phyloP scores from a whole-genome alignment of 2,113 vertebrate genomes.

The Casuarius casuarius region DNA sequence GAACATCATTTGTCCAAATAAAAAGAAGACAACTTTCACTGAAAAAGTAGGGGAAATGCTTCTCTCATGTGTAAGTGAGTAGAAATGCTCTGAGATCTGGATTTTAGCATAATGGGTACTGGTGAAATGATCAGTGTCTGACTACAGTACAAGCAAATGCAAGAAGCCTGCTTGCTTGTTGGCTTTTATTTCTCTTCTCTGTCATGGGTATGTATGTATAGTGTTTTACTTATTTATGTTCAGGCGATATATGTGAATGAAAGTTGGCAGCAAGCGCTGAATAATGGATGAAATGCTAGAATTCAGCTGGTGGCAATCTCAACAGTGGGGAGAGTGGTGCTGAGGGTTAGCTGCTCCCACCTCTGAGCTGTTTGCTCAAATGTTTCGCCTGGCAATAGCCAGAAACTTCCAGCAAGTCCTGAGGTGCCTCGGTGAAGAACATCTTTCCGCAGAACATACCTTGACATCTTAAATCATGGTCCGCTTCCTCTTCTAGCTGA shows the following conservation, averaged over 20 bases:
- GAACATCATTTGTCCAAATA: neutral
- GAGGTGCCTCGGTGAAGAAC: neutral
- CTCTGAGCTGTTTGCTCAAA: neutral
- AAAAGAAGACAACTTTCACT: neutral
- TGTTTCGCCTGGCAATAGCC: neutral
- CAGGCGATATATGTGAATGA: slow-evolving; percentile 15
- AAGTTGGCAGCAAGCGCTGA: slow-evolving; percentile 17
- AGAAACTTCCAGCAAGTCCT: slow-evolving; percentile 22
- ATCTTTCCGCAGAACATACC: neutral
- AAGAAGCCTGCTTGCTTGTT: neutral
- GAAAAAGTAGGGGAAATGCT: neutral
- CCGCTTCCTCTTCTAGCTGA: slow-evolving; percentile 20
- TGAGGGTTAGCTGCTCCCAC: neutral
- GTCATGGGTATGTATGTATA: neutral
- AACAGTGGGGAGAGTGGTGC: fast-evolving
- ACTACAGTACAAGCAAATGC: neutral
- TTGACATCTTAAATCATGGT: neutral
- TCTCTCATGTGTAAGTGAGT: neutral
- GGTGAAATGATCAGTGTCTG: neutral
- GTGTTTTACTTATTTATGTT: slow-evolving; percentile 41
- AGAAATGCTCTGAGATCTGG: neutral
- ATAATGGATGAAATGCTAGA: neutral
- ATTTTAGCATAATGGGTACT: neutral
- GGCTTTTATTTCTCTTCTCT: neutral
- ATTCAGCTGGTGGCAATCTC: neutral